Conservation (phyloP, 2,888 invertebrate species). For the Gastracanthus pulcherrimus region DNA sequence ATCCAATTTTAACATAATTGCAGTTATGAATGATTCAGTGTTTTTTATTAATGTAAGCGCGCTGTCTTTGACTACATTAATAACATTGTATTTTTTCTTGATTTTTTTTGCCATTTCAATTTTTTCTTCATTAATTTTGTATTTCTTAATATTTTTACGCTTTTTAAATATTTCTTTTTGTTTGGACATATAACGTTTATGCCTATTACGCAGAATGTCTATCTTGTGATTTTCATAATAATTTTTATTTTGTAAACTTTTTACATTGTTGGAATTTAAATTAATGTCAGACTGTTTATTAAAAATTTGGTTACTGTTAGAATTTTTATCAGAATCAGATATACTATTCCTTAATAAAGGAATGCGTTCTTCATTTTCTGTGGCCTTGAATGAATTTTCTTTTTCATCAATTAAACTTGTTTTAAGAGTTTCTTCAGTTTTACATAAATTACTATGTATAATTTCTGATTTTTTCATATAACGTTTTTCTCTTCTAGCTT, state of each 20-base stretch:
- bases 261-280: not conserved
- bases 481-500: no score
- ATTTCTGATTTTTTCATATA: not conserved
- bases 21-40: no score
- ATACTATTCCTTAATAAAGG: not conserved
- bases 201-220: not conserved
- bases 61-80: no score
- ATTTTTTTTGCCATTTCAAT: no score
- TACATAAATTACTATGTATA: not conserved
- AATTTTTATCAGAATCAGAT: not conserved
- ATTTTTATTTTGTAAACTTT: not conserved
- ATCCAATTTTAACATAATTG: no score
- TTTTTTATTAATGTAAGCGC: no score
- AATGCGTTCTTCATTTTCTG: not conserved
- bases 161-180: no score
- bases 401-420: not conserved
- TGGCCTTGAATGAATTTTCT: not conserved
- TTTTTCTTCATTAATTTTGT: no score
- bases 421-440: not conserved
- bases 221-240: not conserved
- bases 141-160: no score
- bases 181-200: not conserved
- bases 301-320: not conserved
- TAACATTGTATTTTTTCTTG: no score
- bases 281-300: not conserved